Base-by-base conservation (phyloP, 2,888 invertebrate genomes). In the Girardia tigrina region DNA sequence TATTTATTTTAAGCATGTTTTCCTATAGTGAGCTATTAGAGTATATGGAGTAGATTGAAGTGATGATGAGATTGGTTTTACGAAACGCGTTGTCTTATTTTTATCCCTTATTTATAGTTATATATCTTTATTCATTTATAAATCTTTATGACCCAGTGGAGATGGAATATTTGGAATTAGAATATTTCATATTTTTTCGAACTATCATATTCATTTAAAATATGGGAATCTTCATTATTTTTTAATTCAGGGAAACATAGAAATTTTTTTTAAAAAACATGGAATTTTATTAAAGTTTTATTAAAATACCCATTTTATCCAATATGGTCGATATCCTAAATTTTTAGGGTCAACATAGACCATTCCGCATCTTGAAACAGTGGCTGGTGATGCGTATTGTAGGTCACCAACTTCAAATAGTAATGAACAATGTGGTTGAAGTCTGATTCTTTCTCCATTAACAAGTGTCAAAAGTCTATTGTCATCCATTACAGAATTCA, bases 401-500 rank as follows among this genome's bases (percentile, higher is more conserved):
- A 77, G 28, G 70, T 77, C 77, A 23, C 73, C 77, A 1, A 77
- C 78, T 72, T 77, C 77, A 78, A 77, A 77, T 20, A 77, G 42
- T 20, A 77, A 74, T 28, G 74, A 73, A 42, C 76, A 77, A 26
- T 74, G 27, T 28, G 27, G 29, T 29, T 77, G 76, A 20, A 77
- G 28, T 56, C 77, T 27, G n/a, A 77, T 77, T n/a, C 77, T 2
- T 36, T 77, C 77, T 26, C 77, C 77, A 71, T 77, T 77, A 29
- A 74, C 74, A 14, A 77, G 71, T n/a, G 77, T 77, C 20, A 77
- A 72, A n/a, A 77, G 69, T 26, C 70, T 23, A 56, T 77, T 77
- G 70, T 77, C 77, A 72, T 77, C 77, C 77, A 77, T 77, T 16
- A 77, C 77, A 0, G 77, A 77, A 71, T 77, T 77, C 78, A 77